Evolutionary conservation across 2,113 vertebrate genomes (phyloP), one percentile per base, ranked within the genome.

Genomic region (Psittacus erithacus): DNA sequence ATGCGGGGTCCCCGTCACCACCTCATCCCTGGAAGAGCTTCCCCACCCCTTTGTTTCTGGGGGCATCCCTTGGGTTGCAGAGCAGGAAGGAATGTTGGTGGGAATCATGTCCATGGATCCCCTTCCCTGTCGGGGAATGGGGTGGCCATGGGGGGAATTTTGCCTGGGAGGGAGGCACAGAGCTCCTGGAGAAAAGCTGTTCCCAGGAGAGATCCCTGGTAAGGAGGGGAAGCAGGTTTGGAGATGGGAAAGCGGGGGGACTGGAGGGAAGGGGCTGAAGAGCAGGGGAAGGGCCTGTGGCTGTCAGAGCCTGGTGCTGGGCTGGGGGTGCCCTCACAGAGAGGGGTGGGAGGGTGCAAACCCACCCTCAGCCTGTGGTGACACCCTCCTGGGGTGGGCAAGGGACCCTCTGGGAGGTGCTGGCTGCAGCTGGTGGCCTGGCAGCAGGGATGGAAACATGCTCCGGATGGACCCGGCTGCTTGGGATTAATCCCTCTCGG

Each of bases 401-500:
- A 16, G 49, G 39, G 8, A 11, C 24, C 59, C 24, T 38, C 5
- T 27, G 35, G 35, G 35, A 17, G 62, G 8, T 47, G 41, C 33
- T 57, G 19, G 12, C 33, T 5, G 24, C n/a, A 41, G 24, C 20
- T 24, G 68, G 35, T 38, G 31, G 39, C 84, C 46, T 41, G 15
- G 18, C 5, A 10, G 39, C 39, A 13, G 70, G 9, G 29, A 7
- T 50, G 43, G 73, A 17, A 53, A 3, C 23, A 5, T 4, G 9
- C 27, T 25, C 11, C 0, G 31, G 44, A 39, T 2, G 17, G 49
- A n/a, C 7, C 29, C 0, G 1, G 47, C 35, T 4, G 12, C 43
- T 49, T 13, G 31, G 29, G 7, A 17, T n/a, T 33, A 14, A 27
- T 13, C 29, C 39, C 29, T n/a, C 49, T 29, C 3, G 1, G 24